Base-by-base conservation (phyloP, 1,140 invertebrate species). In the Drosophila watanabei region DNA sequence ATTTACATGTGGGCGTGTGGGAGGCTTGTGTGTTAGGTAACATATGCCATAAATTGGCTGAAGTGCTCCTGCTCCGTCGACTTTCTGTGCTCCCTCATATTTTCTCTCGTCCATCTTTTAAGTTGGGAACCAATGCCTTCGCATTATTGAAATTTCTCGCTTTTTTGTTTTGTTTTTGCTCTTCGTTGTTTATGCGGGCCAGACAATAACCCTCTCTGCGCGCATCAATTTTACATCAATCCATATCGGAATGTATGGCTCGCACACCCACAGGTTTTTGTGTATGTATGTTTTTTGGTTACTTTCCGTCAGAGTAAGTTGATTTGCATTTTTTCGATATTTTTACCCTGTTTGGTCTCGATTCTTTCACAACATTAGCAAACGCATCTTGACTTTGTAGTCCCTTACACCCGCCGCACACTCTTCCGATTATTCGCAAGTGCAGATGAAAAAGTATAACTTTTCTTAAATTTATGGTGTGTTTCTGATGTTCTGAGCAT, bases 31-130 rank as follows among this genome's bases (percentile, higher is more conserved):
- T 80, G 77, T 80, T 80, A 69, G 81, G 85, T 90, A 90, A 90
- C 85, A 89, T 90, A 89, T 89, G 85, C 85, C 85, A 89, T 89
- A 89, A 89, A 90, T 89, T 89, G 85, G 81, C 82, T 57, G 86
- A 85, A 89, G 84, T 87, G 81, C 85, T 71, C 81, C 59, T 87
- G 81, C 85, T 71, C 81, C 59, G 63, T 65, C 59, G 79, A 79
- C 85, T 81, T 85, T 65, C 66, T 65, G 46, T 39, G 71, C 77
- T 80, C 35, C 61, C 39, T 45, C 45, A 51, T 62, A 51, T 72
- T 41, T 58, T 16, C 59, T 56, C 43, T 59, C 64, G 51, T 60
- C 59, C 65, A 77, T 69, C 77, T 77, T 59, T 72, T 58, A 63
- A 79, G 80, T 75, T 51, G 54, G 35, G 45, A 63, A 79, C 54